Evolutionary conservation across 92 coral and sea anemone species (phyloP).

Genomic region (Epizoanthus fatuus): DNA sequence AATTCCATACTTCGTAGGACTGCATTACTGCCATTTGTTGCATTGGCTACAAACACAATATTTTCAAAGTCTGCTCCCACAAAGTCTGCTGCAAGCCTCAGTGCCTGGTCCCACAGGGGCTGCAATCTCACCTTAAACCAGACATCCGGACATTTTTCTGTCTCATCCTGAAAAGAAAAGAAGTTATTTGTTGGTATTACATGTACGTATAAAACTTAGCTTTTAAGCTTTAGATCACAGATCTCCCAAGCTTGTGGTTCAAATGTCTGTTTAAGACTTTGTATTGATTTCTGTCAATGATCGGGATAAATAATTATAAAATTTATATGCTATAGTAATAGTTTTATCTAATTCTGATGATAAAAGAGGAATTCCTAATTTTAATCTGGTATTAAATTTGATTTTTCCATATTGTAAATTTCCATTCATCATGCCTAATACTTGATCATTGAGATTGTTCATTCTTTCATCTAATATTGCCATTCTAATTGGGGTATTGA

Average conservation of each 20-base stretch:
- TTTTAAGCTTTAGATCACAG: not conserved
- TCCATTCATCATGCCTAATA: too few species aligned
- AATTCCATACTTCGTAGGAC: slow-evolving; percentile 70
- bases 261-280: too few species aligned
- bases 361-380: too few species aligned
- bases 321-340: too few species aligned
- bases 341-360: too few species aligned
- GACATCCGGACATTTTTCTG: slow-evolving; percentile 72
- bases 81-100: slow-evolving; percentile 71
- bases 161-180: slow-evolving; percentile 56
- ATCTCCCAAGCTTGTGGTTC: not conserved
- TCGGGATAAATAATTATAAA: too few species aligned
- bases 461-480: too few species aligned
- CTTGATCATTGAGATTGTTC: too few species aligned
- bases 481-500: too few species aligned
- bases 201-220: not conserved
- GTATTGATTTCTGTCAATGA: too few species aligned
- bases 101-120: slow-evolving; percentile 61
- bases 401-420: too few species aligned
- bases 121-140: slow-evolving; percentile 53
- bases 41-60: slow-evolving; percentile 78
- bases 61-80: slow-evolving; percentile 70
- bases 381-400: too few species aligned
- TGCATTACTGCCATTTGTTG: slow-evolving; percentile 77
- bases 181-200: not conserved